Conservation (phyloP, 2,888 invertebrate species). For the Adelognathus sp. region DNA sequence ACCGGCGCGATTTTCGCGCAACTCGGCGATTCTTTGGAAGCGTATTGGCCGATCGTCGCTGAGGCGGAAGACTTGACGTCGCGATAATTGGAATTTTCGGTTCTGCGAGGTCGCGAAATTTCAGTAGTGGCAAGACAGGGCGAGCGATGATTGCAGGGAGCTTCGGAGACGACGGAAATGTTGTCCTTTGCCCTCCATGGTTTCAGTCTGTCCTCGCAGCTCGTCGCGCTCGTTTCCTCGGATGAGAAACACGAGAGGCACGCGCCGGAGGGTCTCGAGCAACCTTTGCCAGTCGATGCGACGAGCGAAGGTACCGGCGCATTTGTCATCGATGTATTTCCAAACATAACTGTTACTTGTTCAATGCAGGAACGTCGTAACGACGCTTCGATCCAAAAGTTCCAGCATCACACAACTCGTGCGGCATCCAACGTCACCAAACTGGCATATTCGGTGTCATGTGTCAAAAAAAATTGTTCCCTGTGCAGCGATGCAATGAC, state of each 20-base stretch:
- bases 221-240: slow-evolving; percentile 65
- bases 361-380: slow-evolving; percentile 41
- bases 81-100: slow-evolving; percentile 52
- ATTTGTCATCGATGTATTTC: slow-evolving; percentile 75
- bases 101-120: slow-evolving; percentile 60
- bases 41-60: slow-evolving; percentile 56
- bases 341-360: slow-evolving; percentile 73
- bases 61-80: slow-evolving; percentile 53
- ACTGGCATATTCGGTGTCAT: not conserved
- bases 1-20: slow-evolving; percentile 51
- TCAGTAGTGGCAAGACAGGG: slow-evolving; percentile 44
- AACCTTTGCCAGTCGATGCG: slow-evolving; percentile 39
- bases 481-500: too few species aligned
- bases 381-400: not conserved
- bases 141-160: slow-evolving; percentile 62
- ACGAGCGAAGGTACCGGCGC: slow-evolving; percentile 70
- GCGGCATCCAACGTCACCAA: not conserved
- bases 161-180: slow-evolving; percentile 65
- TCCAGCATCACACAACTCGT: not conserved
- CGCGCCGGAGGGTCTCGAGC: slow-evolving; percentile 58
- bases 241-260: slow-evolving; percentile 74
- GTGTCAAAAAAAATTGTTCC: too few species aligned
- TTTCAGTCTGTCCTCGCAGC: slow-evolving; percentile 70
- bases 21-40: slow-evolving; percentile 59
- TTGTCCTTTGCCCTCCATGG: slow-evolving; percentile 71